Conservation (phyloP, 1,140 invertebrate species). For the Geopemphigus sp. region DNA sequence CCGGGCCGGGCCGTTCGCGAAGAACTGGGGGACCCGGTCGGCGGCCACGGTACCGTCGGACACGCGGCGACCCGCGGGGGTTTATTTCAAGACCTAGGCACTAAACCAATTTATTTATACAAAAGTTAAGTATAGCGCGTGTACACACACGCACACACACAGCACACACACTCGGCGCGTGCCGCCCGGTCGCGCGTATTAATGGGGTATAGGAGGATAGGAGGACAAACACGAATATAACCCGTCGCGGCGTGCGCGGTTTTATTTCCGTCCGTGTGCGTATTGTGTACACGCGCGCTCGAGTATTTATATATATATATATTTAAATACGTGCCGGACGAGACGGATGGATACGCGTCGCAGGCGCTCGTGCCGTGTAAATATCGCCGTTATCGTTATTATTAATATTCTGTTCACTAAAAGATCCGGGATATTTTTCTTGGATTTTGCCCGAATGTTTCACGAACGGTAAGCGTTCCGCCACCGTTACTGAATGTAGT, state of each 20-base stretch:
- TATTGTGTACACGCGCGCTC: background rate
- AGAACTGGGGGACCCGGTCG: constrained; percentile 27
- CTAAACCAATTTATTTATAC: constrained; percentile 48
- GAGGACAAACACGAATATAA: constrained; percentile 41
- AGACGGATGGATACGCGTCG: background rate
- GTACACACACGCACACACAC: background rate
- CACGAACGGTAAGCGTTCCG: no score
- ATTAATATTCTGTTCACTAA: no score
- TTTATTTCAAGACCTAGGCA: constrained; percentile 47
- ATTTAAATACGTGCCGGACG: constrained; percentile 3
- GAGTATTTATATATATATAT: background rate
- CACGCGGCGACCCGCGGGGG: constrained; percentile 43
- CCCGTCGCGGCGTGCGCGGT: constrained; percentile 39
- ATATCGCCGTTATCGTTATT: no score
- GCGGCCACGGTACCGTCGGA: constrained; percentile 18
- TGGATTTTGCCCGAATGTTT: no score
- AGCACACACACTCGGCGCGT: background rate
- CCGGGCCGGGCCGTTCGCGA: constrained; percentile 38
- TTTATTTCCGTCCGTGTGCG: constrained; percentile 37
- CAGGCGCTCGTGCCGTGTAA: no score
- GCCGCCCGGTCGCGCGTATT: no score
- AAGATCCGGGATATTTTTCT: no score
- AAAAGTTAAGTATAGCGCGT: constrained; percentile 49
- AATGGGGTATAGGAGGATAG: constrained; percentile 46
- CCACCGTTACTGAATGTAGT: no score